These are phyloP conservation scores for Clarias gariepinus DNA, from an alignment of 2,113 vertebrate species.

Conservation along the genomic window DNA sequence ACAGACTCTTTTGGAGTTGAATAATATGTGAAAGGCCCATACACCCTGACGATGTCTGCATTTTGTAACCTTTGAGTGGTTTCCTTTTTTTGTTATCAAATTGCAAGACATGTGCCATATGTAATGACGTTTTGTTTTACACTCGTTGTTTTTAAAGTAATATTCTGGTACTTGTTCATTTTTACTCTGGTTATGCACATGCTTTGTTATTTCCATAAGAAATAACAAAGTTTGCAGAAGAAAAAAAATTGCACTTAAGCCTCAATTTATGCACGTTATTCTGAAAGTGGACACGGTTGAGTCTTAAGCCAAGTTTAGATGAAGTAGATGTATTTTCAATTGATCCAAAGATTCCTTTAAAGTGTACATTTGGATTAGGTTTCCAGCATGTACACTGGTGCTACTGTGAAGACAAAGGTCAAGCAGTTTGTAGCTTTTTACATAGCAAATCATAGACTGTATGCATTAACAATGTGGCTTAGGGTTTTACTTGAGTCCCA, in stretches of 20 bases:
- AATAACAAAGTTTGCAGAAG: conserved; percentile 62
- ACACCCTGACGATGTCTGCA: conserved; percentile 74
- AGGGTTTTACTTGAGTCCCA: conserved; percentile 40
- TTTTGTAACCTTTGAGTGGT: conserved; percentile 67
- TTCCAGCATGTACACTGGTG: conserved; percentile 78
- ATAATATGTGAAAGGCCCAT: conserved; percentile 94
- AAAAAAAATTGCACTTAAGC: conserved; percentile 64
- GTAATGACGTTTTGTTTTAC: conserved; percentile 59
- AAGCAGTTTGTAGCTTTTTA: conserved; percentile 49
- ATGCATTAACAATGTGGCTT: conserved; percentile 47
- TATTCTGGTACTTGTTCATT: conserved; percentile 53
- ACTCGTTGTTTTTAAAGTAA: conserved; percentile 55
- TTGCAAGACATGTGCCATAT: conserved; percentile 59
- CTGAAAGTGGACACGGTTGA: conserved; percentile 51
- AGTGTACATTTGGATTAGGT: conserved; percentile 58
- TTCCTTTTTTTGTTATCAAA: conserved; percentile 52
- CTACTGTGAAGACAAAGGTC: conserved; percentile 74
- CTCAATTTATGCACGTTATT: conserved; percentile 56
- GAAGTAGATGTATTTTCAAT: conserved; percentile 20
- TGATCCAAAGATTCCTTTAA: conserved; percentile 41
- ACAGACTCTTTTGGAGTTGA: conserved; percentile 99
- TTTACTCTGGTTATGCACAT: conserved; percentile 61
- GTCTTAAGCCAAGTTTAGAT: conserved; percentile 43
- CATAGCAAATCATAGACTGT: conserved; percentile 26
- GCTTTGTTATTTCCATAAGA: conserved; percentile 53